A percentile compares a stretch with the other conserved stretches of the same genome.
Evolutionary conservation across 2,888 invertebrate species (phyloP).

Genomic region (Troilus luridus): DNA sequence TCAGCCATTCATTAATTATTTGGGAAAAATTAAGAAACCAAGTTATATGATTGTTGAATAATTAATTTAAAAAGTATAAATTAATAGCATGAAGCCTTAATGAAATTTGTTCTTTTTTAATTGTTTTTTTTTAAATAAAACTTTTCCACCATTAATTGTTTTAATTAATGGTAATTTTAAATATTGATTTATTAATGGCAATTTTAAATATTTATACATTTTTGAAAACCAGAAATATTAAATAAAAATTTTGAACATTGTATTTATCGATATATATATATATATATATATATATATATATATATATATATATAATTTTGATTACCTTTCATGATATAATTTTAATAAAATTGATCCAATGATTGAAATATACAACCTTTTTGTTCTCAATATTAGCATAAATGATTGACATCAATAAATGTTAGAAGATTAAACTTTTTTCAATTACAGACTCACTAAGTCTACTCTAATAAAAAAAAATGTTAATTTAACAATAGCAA

Average conservation of each 20-base stretch:
- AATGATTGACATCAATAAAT: neutral
- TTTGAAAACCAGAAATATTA: neutral
- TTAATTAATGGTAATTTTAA: no score
- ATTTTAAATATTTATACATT: neutral
- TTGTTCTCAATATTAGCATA: neutral
- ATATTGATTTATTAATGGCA: neutral
- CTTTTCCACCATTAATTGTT: neutral
- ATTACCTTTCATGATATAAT: neutral
- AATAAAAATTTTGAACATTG: neutral
- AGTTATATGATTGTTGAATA: neutral
- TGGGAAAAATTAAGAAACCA: neutral
- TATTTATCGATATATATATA: neutral
- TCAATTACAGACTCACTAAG: neutral
- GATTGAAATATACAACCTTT: neutral
- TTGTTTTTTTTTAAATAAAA: neutral
- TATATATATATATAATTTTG: neutral
- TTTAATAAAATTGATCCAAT: neutral
- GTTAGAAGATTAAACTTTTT: neutral
- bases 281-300: no score
- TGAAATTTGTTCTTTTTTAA: no score
- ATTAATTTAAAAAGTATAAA: neutral
- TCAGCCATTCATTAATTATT: neutral
- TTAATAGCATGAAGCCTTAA: neutral
- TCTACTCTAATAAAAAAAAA: neutral
- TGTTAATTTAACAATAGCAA: neutral